These are phyloP conservation scores for Meteorus cinctellus DNA, from an alignment of 2,888 invertebrate species.

Conservation along the genomic window DNA sequence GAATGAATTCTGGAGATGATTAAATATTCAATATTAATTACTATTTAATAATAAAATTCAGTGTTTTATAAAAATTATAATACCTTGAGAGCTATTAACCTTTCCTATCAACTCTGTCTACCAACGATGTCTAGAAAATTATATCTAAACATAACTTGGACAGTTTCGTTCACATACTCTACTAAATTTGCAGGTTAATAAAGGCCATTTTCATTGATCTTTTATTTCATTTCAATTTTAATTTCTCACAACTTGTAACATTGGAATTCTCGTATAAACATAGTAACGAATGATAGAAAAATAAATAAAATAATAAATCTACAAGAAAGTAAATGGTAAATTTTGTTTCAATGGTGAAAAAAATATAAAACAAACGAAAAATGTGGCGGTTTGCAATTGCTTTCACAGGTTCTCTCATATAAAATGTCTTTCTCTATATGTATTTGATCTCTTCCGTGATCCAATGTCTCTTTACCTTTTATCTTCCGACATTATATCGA, in stretches of 20 bases:
- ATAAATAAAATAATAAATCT: too few relatives aligned
- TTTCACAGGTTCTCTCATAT: not conserved
- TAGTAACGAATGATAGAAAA: too few relatives aligned
- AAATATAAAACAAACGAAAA: not conserved
- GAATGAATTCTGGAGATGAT: too few relatives aligned
- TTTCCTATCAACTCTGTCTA: too few relatives aligned
- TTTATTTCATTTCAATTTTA: not conserved
- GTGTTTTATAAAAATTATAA: too few relatives aligned
- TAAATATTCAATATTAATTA: too few relatives aligned
- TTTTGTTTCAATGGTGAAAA: not conserved
- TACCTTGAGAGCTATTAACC: too few relatives aligned
- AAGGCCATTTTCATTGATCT: conserved; percentile 25
- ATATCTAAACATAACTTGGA: not conserved
- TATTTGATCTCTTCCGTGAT: conserved; percentile 32
- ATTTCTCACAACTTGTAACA: not conserved
- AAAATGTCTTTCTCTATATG: not conserved
- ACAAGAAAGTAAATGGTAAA: not conserved
- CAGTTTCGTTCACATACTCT: conserved; percentile 27
- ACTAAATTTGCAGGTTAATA: conserved; percentile 39
- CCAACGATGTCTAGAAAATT: too few relatives aligned
- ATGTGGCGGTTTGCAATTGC: not conserved
- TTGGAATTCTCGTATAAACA: not conserved
- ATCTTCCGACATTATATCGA: conserved; percentile 1
- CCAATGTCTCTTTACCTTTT: conserved; percentile 10
- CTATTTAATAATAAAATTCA: too few relatives aligned